These are phyloP conservation scores for Tetrapedia diversipes DNA, from an alignment of 2,888 invertebrate species.

Conservation along the genomic window DNA sequence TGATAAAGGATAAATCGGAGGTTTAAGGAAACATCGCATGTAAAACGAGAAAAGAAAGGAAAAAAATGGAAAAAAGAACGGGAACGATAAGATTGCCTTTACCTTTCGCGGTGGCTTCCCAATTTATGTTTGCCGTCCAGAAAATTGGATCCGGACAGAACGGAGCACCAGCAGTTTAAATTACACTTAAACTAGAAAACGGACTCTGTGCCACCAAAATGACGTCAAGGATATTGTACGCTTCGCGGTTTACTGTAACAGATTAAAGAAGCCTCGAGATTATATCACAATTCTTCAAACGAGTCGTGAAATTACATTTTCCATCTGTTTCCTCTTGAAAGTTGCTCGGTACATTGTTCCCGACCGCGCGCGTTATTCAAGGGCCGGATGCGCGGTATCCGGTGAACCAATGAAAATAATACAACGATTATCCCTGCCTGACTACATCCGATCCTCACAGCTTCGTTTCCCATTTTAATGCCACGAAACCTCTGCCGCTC, in stretches of 20 bases:
- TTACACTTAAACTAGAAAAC: not conserved
- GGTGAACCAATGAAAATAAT: constrained; percentile 34
- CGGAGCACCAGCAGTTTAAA: not conserved
- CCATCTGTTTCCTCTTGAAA: constrained; percentile 11
- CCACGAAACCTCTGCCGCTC: not conserved
- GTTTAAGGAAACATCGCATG: not conserved
- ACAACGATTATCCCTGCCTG: constrained; percentile 15
- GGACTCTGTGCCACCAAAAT: not conserved
- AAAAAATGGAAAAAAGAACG: no score
- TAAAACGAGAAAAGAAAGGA: not conserved
- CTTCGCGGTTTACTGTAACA: not conserved
- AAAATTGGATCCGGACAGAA: not conserved
- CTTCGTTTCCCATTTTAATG: constrained; percentile 9
- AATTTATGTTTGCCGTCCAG: not conserved
- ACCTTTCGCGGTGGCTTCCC: not conserved
- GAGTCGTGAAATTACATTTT: constrained; percentile 18
- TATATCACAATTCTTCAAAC: not conserved
- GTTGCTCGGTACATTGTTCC: constrained; percentile 19
- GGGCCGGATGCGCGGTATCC: constrained; percentile 44
- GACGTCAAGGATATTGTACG: not conserved
- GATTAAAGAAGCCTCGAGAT: not conserved
- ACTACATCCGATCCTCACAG: constrained; percentile 14
- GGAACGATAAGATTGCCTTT: not conserved
- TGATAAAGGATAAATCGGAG: constrained; percentile 2
- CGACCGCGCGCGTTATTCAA: constrained; percentile 12